phyloP scores from a whole-genome alignment of 2,797 vertebrate species.

The Acipenser transmontanus region DNA sequence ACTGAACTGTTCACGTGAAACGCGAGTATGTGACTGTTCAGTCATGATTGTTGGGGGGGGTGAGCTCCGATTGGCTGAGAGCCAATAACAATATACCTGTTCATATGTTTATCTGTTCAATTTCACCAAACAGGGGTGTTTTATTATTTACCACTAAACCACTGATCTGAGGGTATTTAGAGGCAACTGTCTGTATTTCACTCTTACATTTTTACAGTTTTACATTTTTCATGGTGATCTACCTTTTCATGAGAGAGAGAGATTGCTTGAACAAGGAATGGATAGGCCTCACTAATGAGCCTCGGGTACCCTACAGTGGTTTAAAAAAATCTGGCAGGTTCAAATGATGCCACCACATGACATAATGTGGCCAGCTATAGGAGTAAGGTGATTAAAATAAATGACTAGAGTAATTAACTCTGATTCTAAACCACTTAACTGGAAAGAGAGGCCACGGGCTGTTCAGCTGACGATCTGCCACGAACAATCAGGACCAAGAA shows the following conservation, averaged over 20 bases:
- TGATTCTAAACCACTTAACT: conserved; percentile 64
- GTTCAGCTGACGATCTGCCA: conserved; percentile 53
- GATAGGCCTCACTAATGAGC: conserved; percentile 70
- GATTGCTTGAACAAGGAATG: conserved; percentile 44
- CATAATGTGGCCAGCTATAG: conserved; percentile 47
- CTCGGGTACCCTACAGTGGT: conserved; percentile 56
- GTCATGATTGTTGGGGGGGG: too few species aligned
- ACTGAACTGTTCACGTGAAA: too few species aligned
- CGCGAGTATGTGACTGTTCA: too few species aligned
- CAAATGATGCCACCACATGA: conserved; percentile 54
- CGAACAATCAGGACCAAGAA: conserved; percentile 35
- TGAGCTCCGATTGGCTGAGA: too few species aligned
- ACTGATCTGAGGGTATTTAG: too few species aligned
- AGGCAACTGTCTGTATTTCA: too few species aligned
- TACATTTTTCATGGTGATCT: too few species aligned
- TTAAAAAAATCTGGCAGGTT: conserved; percentile 58
- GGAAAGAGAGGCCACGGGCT: conserved; percentile 59
- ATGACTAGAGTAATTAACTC: conserved; percentile 73
- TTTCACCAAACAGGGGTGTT: too few species aligned
- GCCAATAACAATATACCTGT: too few species aligned
- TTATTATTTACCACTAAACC: too few species aligned
- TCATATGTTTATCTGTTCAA: too few species aligned
- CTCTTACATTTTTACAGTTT: too few species aligned
- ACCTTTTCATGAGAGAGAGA: conserved; percentile 34
- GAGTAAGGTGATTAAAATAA: conserved; percentile 71